Base-by-base conservation (phyloP, 2,113 vertebrate species). In the Zosterops lateralis region DNA sequence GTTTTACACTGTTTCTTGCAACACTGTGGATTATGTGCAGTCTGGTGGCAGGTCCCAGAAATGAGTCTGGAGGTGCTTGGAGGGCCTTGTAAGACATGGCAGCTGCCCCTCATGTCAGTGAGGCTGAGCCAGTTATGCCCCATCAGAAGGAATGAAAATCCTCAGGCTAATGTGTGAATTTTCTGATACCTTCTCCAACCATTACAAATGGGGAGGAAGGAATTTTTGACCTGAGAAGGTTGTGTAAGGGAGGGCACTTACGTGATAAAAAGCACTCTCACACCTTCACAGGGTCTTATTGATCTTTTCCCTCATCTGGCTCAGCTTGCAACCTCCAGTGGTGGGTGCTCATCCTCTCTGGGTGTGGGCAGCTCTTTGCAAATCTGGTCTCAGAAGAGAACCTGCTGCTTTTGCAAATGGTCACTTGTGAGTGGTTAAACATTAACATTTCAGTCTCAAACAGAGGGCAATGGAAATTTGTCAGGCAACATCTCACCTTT, bases 391-490 rank as follows among this genome's bases (percentile, higher is more conserved):
- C 28, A 18, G 21, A 44, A 32, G 9, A 68, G 31, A 11, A 51
- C 7, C 7, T 0, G 0, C 22, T 45, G 14, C 14, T 68, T 77
- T 53, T 77, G 26, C 5, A 68, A 28, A 18, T 18, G 38, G 6
- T 45, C 7, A 13, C 1, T 60, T 45, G 9, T 22, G 21, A 36
- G 7, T 38, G 14, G 17, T 44, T 51, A 32, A 32, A 36, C 12
- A 68, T 19, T 13, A 45, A 28, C 18, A 32, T 45, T 61, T 53
- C 45, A 12, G 6, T 68, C 18, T 53, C 21, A 0, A 0, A 7
- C 12, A 51, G 15, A 6, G 4, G 20, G 8, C 8, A 64, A 67
- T 34, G 25, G 25, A 58, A 75, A 53, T 78, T 62, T 72, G 9
- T 38, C 13, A 56, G 44, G 22, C 31, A 85, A 54, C 2, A 36